Conservation (phyloP, 2,797 vertebrate genomes). For the Percopsis omiscomaycus region DNA sequence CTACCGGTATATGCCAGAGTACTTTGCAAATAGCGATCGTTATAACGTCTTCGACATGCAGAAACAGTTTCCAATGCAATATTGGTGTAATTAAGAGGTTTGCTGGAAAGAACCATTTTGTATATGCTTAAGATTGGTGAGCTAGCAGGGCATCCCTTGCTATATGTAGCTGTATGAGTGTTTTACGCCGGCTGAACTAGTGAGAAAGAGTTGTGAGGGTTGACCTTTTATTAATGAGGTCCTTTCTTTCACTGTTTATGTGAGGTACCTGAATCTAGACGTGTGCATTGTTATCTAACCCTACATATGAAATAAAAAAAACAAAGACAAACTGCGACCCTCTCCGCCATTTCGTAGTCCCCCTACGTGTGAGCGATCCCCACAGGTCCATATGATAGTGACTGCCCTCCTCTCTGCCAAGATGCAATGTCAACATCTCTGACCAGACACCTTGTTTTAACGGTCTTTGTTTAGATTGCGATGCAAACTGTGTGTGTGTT, state of each 20-base stretch:
- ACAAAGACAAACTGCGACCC: constrained; percentile 19
- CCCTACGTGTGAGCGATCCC: neutral
- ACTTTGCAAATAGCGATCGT: too few relatives aligned
- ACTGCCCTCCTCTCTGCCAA: neutral
- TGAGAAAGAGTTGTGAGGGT: neutral
- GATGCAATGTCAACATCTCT: neutral
- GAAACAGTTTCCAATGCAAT: too few relatives aligned
- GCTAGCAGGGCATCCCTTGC: too few relatives aligned
- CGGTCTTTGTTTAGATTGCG: constrained; percentile 21
- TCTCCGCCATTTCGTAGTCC: constrained; percentile 47
- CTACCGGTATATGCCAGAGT: too few relatives aligned
- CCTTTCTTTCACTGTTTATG: constrained; percentile 39
- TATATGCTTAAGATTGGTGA: too few relatives aligned
- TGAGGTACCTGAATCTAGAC: neutral
- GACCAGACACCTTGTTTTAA: constrained; percentile 6
- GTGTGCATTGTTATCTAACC: constrained; percentile 1
- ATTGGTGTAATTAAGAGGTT: too few relatives aligned
- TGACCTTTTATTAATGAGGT: constrained; percentile 61
- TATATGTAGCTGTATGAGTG: too few relatives aligned
- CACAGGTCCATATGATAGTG: too few relatives aligned
- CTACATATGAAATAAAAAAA: neutral
- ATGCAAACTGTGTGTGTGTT: neutral
- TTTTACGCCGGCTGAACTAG: too few relatives aligned
- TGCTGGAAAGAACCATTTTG: too few relatives aligned
- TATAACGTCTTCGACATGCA: too few relatives aligned